Evolutionary conservation across 2,888 invertebrate genomes (phyloP).

Genomic region (Alitta virens): DNA sequence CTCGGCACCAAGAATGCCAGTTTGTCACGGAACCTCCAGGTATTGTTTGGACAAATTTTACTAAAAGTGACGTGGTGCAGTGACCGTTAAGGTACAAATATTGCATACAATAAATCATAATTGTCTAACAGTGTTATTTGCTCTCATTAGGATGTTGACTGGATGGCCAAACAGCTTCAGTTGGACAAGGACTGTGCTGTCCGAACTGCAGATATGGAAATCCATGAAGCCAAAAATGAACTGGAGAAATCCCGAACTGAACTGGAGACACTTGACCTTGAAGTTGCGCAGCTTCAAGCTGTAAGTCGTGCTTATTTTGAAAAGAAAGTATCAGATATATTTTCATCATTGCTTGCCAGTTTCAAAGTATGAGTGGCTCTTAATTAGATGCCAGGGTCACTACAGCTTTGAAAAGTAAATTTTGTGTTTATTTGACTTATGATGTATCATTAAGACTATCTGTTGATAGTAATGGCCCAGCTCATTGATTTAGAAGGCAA

Average conservation of each 20-base stretch:
- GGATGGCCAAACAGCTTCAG: constrained; percentile 45
- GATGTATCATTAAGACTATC: no score
- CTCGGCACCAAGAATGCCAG: constrained; percentile 36
- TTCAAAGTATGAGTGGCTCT: no score
- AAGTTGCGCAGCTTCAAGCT: constrained; percentile 41
- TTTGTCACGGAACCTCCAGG: constrained; percentile 39
- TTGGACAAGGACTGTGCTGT: constrained; percentile 48
- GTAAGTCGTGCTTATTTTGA: constrained; percentile 33
- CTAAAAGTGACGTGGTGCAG: not conserved
- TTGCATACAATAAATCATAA: no score
- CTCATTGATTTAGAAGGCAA: no score
- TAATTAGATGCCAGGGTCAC: no score
- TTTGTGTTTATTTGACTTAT: no score
- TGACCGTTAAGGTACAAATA: no score
- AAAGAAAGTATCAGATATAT: no score
- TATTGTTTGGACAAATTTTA: not conserved
- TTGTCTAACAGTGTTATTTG: no score
- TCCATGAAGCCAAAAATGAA: constrained; percentile 49
- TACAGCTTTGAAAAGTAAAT: no score
- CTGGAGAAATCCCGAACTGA: constrained; percentile 50
- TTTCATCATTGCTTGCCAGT: no score
- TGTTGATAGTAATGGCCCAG: no score
- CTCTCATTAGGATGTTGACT: constrained; percentile 46
- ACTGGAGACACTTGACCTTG: constrained; percentile 48
- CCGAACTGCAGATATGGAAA: constrained; percentile 48